Percentiles rank a stretch among this genome's conserved stretches.
phyloP scores from a whole-genome alignment of 2,888 invertebrate genomes.

The Ichneumoninae sp. region DNA sequence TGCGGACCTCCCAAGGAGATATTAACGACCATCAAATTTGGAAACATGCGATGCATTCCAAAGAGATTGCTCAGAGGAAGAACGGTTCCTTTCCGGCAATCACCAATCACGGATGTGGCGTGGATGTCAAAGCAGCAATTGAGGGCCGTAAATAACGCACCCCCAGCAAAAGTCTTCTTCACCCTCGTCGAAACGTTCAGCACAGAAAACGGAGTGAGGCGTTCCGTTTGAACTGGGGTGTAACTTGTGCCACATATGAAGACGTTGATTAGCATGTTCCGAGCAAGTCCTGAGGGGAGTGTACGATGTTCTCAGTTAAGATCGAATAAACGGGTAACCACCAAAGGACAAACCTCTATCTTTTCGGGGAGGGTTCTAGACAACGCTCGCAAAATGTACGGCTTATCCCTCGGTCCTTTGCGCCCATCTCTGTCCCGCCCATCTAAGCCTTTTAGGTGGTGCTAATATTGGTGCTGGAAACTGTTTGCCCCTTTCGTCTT shows the following conservation, averaged over 20 bases:
- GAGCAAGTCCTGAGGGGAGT: not conserved
- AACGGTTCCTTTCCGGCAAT: not conserved
- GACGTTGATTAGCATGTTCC: constrained; percentile 5
- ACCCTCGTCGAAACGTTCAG: not conserved
- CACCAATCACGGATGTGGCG: no score
- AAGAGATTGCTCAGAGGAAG: not conserved
- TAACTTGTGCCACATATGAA: not conserved
- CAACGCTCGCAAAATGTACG: constrained; percentile 24
- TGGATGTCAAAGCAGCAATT: not conserved
- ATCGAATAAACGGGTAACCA: constrained; percentile 38
- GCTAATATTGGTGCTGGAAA: constrained; percentile 78
- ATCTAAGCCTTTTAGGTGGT: constrained; percentile 58
- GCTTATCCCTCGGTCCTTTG: constrained; percentile 16
- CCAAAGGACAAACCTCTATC: constrained; percentile 30
- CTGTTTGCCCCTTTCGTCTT: constrained; percentile 70
- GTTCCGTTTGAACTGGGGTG: not conserved
- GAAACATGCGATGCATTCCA: not conserved
- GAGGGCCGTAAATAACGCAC: not conserved
- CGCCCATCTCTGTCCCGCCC: not conserved
- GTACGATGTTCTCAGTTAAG: constrained; percentile 11
- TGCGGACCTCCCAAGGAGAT: not conserved
- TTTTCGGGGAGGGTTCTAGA: not conserved
- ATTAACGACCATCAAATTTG: not conserved
- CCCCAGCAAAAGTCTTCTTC: not conserved
- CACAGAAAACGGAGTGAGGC: not conserved